Percentiles rank a stretch among this genome's conserved stretches.
phyloP scores from a whole-genome alignment of 2,888 invertebrate genomes.

The Drosophila niveifrons region DNA sequence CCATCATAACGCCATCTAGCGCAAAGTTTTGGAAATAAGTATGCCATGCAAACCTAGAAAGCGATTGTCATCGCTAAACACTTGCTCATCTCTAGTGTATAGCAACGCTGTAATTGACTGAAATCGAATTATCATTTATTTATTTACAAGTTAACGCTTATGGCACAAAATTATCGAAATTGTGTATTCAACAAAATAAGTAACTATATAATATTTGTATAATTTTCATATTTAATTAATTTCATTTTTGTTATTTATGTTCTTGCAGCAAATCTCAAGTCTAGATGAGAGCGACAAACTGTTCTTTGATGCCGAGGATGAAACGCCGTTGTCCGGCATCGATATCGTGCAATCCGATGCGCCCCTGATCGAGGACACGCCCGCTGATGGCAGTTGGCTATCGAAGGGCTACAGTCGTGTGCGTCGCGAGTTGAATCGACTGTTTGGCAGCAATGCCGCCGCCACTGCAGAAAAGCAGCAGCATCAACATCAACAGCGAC shows the following conservation, averaged over 20 bases:
- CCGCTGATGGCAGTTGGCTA: conserved; percentile 74
- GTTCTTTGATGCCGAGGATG: conserved; percentile 76
- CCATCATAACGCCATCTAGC: no score
- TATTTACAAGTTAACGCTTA: no score
- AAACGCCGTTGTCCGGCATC: conserved; percentile 51
- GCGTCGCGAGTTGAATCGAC: conserved; percentile 78
- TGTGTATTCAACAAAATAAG: no score
- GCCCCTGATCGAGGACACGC: conserved; percentile 46
- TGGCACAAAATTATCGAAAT: background rate
- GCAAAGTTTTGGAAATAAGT: background rate
- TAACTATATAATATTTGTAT: no score
- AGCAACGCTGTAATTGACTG: background rate
- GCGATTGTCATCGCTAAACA: background rate
- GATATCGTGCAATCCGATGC: conserved; percentile 26
- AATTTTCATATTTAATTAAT: no score
- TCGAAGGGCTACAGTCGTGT: conserved; percentile 79
- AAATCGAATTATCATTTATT: background rate
- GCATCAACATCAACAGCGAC: conserved; percentile 1
- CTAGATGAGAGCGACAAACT: conserved; percentile 60
- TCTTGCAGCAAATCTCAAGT: conserved; percentile 67
- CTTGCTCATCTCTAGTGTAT: background rate
- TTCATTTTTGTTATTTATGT: background rate
- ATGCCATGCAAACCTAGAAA: background rate
- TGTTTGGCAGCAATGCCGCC: conserved; percentile 70
- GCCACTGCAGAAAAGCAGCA: background rate